Evolutionary conservation across 1,140 invertebrate species (phyloP), one percentile per base, ranked within the genome.

Genomic region (Globodera rostochiensis): DNA sequence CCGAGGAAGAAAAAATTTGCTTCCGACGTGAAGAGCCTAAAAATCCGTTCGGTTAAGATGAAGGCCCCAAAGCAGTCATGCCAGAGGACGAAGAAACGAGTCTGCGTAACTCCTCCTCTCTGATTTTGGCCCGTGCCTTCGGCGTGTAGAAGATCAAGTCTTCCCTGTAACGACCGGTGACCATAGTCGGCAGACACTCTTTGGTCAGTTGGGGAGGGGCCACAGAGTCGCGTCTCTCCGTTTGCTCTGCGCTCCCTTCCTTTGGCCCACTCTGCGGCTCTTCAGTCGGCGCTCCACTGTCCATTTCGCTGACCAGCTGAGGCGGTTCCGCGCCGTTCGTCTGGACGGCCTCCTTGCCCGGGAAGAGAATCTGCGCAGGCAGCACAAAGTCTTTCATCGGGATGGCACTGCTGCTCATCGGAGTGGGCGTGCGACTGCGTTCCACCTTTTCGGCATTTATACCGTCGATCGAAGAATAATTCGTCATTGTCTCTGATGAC

Each of bases 11-110:
- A 46, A 64, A 82, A 67, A 74, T 82, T 82, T 82, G 81, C 74
- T 82, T 82, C 11, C 81, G 80, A 60, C 74, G 81, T 25, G 81
- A 82, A 25, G 81, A 82, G 57, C 80, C 79, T 73, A 7, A 69
- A 70, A 70, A 78, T 50, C 1, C 21, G 19, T 69, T 77, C 67
- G 46, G 45, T 21, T 69, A 19, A 6, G 46, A 13, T 5, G 15
- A 19, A 6, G 57, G 57, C 1, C 19, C 19, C 11, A 64, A 64
- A 19, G 11, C 36, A 64, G 57, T 64, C 13, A 19, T 64, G 57
- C 57, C 57, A 19, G 57, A 64, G 19, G 57, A 53, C 7, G 75
- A 64, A 67, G 15, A 4, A n/a, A 21, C 13, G 57, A 66, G 9
- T 74, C 36, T 19, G 36, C 36, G 67, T 46, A 21, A 47, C 36